Base-by-base conservation (phyloP, 2,888 invertebrate genomes). In the Rhingia campestris region DNA sequence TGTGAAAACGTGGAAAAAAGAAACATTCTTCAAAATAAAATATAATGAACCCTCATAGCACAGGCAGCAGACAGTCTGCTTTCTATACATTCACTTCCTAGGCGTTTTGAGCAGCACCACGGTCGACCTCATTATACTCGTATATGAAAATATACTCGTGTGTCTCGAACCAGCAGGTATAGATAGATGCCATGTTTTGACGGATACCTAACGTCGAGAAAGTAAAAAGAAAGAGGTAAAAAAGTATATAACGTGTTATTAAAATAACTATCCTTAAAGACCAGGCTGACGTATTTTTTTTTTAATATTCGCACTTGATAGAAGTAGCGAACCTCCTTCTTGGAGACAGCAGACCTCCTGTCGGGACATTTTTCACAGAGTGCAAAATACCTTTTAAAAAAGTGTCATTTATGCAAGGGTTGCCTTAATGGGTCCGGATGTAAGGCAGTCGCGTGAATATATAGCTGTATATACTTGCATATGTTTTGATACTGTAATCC, bases 201-300 rank as follows among this genome's bases (percentile, higher is more conserved):
- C 51, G 72, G 79, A 73, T 59, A 66, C 53, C 66, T 41, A 35
- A 32, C 41, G 76, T 35, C 35, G 41, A 49, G 61, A 39, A 37
- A 33, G 30, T 32, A 67, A 37, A 47, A 30, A 69, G 14, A 69
- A 39, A 43, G 14, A 32, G 6, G n/a, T 32, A 51, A 10, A 47
- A 49, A 54, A 37, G 54, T 49, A 54, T 47, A 51, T 63, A 37
- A 77, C 69, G 56, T 72, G 72, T 56, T 80, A 74, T 80, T 80
- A 80, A 80, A 80, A 80, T 74, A 74, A 80, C 61, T 74, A 66
- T 80, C 54, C 47, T 80, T 74, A 80, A 80, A 73, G 73, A 63
- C 80, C 53, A 73, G 39, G 33, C 43, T 66, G 63, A 39, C 45
- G 56, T 64, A 37, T 45, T 77, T 43, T 72, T 63, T 49, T 47